A percentile compares a stretch with the other conserved stretches of the same genome.
Conservation (phyloP, 2,113 vertebrate genomes). For the Oreamnos americanus region DNA sequence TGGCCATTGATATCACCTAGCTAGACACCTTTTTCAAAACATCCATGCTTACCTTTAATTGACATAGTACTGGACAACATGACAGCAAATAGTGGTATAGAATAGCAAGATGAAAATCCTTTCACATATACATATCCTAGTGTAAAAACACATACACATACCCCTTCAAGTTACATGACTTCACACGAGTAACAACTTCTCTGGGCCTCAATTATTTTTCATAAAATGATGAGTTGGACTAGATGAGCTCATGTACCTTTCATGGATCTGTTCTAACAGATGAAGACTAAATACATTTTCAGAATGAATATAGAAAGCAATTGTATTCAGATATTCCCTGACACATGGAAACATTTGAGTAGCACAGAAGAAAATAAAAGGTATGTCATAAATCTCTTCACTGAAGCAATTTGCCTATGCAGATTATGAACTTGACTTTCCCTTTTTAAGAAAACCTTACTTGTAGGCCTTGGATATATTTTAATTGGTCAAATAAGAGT, state of each 20-base stretch:
- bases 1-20: not conserved
- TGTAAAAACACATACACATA: not conserved
- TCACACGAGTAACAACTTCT: not conserved
- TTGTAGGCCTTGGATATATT: conserved; percentile 1
- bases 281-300: conserved; percentile 8
- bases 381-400: conserved; percentile 35
- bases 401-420: conserved; percentile 14
- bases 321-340: not conserved
- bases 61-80: not conserved
- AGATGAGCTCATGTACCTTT: not conserved
- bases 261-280: not conserved
- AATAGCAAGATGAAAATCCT: not conserved
- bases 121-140: not conserved
- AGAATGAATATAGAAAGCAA: not conserved
- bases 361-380: conserved; percentile 30
- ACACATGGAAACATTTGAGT: conserved; percentile 37
- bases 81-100: not conserved
- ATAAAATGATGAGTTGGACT: not conserved
- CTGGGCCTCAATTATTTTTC: conserved; percentile 5
- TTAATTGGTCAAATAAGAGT: conserved; percentile 44
- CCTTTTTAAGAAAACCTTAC: conserved; percentile 26
- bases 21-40: not conserved
- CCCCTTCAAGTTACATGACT: not conserved
- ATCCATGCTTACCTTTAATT: not conserved
- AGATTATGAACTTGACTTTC: not conserved